A percentile compares a stretch with the other conserved stretches of the same genome.
Evolutionary conservation across 2,797 vertebrate genomes (phyloP).

Genomic region (Miichthys miiuy): DNA sequence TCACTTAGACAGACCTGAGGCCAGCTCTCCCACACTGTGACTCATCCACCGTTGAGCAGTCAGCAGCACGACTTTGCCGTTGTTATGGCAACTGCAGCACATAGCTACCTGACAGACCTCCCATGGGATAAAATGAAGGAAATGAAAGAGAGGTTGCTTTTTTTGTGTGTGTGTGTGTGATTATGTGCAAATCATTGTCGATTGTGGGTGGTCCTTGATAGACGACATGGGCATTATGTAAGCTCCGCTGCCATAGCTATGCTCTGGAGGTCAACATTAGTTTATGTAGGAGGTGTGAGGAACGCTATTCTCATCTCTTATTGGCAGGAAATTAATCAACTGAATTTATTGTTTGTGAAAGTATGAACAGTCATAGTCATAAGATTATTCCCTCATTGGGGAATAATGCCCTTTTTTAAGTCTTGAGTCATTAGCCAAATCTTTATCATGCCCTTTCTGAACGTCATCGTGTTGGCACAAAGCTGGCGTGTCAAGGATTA

Average conservation of each 20-base stretch:
- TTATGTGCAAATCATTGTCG: slow-evolving; percentile 56
- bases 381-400: slow-evolving; percentile 11
- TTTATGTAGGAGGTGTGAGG: slow-evolving; percentile 49
- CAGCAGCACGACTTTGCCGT: slow-evolving; percentile 71
- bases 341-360: slow-evolving; percentile 7
- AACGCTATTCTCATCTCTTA: slow-evolving; percentile 30
- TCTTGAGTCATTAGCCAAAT: slow-evolving; percentile 8
- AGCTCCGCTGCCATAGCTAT: slow-evolving; percentile 42
- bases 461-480: background rate
- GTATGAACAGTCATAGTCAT: slow-evolving; percentile 9
- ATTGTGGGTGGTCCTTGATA: slow-evolving; percentile 65
- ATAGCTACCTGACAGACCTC: slow-evolving; percentile 77
- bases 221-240: slow-evolving; percentile 62
- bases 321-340: slow-evolving; percentile 34
- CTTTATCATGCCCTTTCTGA: background rate
- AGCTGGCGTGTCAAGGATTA: background rate
- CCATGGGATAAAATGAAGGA: slow-evolving; percentile 70
- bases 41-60: slow-evolving; percentile 74
- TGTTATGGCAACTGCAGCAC: slow-evolving; percentile 75
- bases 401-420: background rate
- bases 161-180: slow-evolving; percentile 34
- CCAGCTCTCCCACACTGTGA: slow-evolving; percentile 77
- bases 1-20: slow-evolving; percentile 60
- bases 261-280: slow-evolving; percentile 47
- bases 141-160: slow-evolving; percentile 59